A percentile compares a stretch with the other conserved stretches of the same genome.
These are phyloP conservation scores for Laterallus jamaicensis DNA, from an alignment of 2,113 vertebrate genomes.

Conservation along the genomic window DNA sequence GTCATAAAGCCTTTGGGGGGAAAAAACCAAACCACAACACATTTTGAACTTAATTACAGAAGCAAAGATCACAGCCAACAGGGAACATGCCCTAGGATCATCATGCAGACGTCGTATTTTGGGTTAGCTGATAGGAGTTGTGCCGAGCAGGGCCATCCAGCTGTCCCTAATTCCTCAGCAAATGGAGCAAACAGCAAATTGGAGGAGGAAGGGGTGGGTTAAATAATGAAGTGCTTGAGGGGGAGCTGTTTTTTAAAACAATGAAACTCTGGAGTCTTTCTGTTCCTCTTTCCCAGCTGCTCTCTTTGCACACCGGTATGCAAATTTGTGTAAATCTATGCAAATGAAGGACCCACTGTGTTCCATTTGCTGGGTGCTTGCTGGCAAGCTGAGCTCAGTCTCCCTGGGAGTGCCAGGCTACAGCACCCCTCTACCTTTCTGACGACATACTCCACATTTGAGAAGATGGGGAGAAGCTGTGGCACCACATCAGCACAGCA, in stretches of 20 bases:
- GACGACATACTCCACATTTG: fast-evolving
- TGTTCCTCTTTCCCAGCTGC: background rate
- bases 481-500: fast-evolving
- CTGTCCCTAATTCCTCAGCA: background rate
- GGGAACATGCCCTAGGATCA: background rate
- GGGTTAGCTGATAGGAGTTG: background rate
- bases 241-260: background rate
- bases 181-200: background rate
- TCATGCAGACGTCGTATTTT: background rate
- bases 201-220: background rate
- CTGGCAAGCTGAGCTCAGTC: background rate
- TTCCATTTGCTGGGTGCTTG: background rate
- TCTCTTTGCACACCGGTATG: background rate
- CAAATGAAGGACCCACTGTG: background rate
- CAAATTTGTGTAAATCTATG: background rate
- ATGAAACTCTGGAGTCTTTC: background rate
- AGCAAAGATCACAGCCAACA: background rate
- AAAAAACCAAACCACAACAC: background rate
- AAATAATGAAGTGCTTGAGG: background rate
- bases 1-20: background rate
- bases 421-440: background rate
- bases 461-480: background rate
- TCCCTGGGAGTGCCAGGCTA: background rate
- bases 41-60: background rate
- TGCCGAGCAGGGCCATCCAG: fast-evolving